phyloP scores from a whole-genome alignment of 2,113 vertebrate species.

The Hydrochoerus hydrochaeris region DNA sequence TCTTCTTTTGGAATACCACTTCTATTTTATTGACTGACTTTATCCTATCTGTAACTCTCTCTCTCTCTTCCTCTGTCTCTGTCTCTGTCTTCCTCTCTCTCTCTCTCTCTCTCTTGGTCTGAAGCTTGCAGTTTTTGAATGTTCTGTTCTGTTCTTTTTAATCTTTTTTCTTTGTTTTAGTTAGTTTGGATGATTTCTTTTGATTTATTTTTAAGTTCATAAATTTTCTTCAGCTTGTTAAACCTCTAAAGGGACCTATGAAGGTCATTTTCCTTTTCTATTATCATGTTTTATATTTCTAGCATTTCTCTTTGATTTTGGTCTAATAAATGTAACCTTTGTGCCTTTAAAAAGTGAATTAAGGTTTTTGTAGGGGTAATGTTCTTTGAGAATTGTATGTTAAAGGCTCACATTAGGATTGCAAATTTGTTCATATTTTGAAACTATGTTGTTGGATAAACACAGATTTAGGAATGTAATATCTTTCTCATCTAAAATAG shows the following conservation, averaged over 20 bases:
- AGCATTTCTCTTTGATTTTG: not conserved
- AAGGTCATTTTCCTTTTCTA: not conserved
- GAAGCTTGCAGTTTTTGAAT: not conserved
- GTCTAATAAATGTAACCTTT: not conserved
- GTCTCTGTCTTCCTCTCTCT: not conserved
- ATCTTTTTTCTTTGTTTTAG: not conserved
- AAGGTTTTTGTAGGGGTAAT: not conserved
- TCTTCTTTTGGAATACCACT: not conserved
- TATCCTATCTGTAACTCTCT: not conserved
- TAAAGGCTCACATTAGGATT: not conserved
- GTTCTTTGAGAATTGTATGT: not conserved
- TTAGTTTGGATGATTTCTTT: not conserved
- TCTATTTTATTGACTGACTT: not conserved
- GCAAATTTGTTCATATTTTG: not conserved
- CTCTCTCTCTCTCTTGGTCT: too few species aligned
- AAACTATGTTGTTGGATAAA: not conserved
- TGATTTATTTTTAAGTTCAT: not conserved
- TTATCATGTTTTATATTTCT: not conserved
- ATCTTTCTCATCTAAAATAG: not conserved
- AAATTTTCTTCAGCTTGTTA: not conserved
- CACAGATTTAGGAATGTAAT: not conserved
- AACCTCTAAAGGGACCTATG: not conserved
- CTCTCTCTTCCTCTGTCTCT: too few species aligned
- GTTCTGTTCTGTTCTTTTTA: not conserved
- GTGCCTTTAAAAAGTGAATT: not conserved